Conservation (phyloP, 2,797 vertebrate genomes). For the Rachycentron canadum region DNA sequence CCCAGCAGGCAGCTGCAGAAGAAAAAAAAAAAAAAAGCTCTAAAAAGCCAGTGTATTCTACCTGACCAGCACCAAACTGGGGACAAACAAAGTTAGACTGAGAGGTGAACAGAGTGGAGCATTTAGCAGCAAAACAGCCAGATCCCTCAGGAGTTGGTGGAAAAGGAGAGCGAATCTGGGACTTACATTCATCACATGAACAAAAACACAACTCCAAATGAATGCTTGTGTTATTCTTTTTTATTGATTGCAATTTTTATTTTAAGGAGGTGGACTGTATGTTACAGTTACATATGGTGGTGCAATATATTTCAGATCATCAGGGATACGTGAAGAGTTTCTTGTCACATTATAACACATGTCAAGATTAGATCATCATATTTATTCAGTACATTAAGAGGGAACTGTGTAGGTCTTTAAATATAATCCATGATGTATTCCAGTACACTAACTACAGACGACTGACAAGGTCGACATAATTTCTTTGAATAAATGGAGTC, state of each 20-base stretch:
- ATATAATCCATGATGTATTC: slow-evolving; percentile 33
- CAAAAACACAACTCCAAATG: neutral
- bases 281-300: neutral
- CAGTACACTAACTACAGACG: slow-evolving; percentile 1
- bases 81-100: neutral
- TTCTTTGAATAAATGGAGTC: slow-evolving; percentile 29
- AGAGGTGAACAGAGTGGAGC: neutral
- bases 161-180: neutral
- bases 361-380: neutral
- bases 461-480: slow-evolving; percentile 51
- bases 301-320: neutral
- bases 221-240: neutral
- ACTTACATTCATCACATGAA: neutral
- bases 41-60: neutral
- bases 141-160: neutral
- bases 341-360: too few species aligned
- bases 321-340: too few species aligned
- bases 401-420: slow-evolving; percentile 21
- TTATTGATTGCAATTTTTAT: neutral
- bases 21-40: neutral
- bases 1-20: neutral
- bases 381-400: slow-evolving; percentile 10
- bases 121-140: neutral
- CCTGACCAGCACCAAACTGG: neutral
- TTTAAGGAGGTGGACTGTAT: neutral